Conservation (phyloP, 2,888 invertebrate genomes). For the Bugula neritina region DNA sequence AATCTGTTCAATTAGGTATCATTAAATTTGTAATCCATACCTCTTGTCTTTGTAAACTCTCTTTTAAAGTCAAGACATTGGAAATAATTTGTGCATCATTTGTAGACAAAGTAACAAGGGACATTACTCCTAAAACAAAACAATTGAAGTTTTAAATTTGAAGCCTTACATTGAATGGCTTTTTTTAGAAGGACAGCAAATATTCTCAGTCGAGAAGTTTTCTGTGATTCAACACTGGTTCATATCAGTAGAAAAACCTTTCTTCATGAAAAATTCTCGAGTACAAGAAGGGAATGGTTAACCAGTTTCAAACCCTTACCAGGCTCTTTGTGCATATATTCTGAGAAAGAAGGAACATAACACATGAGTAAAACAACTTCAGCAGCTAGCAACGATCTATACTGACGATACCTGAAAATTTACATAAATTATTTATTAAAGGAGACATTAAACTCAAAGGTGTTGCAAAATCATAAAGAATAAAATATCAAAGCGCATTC, state of each 20-base stretch:
- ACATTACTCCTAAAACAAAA: conserved; percentile 39
- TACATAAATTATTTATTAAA: no score
- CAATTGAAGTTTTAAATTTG: not conserved
- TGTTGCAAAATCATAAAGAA: not conserved
- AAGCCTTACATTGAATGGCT: no score
- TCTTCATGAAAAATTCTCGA: no score
- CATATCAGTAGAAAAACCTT: no score
- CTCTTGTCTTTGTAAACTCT: conserved; percentile 32
- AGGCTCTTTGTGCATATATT: conserved; percentile 36
- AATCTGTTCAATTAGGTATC: no score
- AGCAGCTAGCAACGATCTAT: conserved; percentile 45
- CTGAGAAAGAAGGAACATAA: conserved; percentile 47
- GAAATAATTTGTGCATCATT: conserved; percentile 37
- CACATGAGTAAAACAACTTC: conserved; percentile 50
- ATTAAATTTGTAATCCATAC: no score
- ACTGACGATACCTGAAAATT: conserved; percentile 39
- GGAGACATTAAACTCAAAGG: no score
- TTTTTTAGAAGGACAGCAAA: no score
- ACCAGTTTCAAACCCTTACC: no score
- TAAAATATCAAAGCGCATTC: not conserved
- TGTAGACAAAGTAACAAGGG: conserved; percentile 40
- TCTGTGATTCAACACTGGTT: no score
- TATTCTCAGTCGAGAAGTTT: no score
- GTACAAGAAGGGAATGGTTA: no score
- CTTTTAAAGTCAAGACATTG: conserved; percentile 34